A percentile compares a stretch with the other conserved stretches of the same genome.
Conservation (phyloP, 2,113 vertebrate species). For the Columba livia region DNA sequence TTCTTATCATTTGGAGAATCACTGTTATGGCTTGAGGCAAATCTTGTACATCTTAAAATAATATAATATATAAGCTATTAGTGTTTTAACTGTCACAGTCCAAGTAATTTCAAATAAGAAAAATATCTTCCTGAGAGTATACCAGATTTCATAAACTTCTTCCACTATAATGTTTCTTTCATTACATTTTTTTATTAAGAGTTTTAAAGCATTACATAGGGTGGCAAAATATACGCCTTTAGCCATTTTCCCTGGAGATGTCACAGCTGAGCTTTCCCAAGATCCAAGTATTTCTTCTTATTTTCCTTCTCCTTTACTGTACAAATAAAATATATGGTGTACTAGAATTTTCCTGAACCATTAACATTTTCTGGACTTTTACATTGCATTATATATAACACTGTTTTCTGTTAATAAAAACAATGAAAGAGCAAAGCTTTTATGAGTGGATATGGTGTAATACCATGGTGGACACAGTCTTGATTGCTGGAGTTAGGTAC, state of each 20-base stretch:
- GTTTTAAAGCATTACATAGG: background rate
- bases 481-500: background rate
- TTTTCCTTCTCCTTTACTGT: background rate
- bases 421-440: background rate
- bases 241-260: background rate
- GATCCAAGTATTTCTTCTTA: background rate
- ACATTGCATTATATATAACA: background rate
- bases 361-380: background rate
- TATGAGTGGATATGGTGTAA: background rate
- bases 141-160: background rate
- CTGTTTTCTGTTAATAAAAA: background rate
- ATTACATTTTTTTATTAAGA: background rate
- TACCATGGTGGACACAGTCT: background rate
- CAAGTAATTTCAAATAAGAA: background rate
- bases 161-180: background rate
- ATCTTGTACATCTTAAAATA: background rate
- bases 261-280: background rate
- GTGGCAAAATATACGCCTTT: background rate
- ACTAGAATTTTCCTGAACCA: background rate
- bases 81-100: background rate
- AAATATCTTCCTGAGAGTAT: background rate
- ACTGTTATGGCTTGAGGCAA: background rate
- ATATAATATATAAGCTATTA: background rate
- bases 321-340: background rate
- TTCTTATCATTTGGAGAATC: background rate